A percentile compares a stretch with the other conserved stretches of the same genome.
Conservation (phyloP, 2,113 vertebrate species). For the Pluvianellus socialis region DNA sequence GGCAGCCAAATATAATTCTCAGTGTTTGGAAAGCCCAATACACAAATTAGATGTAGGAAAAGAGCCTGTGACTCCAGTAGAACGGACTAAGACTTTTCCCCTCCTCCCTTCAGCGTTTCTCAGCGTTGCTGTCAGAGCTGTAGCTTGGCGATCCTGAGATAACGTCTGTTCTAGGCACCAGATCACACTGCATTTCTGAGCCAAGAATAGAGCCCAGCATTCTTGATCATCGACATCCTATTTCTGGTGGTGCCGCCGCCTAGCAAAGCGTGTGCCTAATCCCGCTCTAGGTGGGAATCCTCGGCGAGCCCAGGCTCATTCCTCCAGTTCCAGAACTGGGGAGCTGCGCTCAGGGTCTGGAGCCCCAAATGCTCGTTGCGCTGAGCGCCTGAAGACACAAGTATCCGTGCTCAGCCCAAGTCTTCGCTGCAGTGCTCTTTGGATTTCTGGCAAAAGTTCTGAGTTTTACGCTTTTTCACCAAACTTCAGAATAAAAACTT, state of each 20-base stretch:
- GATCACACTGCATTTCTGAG: not conserved
- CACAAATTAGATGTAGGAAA: not conserved
- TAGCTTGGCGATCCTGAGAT: not conserved
- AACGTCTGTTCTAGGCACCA: not conserved
- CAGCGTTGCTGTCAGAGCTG: not conserved
- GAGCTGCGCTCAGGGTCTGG: not conserved
- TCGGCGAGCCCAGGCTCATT: not conserved
- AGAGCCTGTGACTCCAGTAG: not conserved
- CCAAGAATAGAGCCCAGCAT: slow-evolving; percentile 30
- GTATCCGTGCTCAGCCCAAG: fast-evolving
- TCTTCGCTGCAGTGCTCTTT: not conserved
- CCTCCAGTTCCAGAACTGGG: fast-evolving
- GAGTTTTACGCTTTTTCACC: not conserved
- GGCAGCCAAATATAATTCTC: not conserved
- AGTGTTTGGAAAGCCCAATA: not conserved
- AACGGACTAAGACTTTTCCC: not conserved
- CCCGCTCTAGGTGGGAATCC: not conserved
- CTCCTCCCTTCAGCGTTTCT: not conserved
- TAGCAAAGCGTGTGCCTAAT: not conserved
- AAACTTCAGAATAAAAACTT: not conserved
- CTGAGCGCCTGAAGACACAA: not conserved
- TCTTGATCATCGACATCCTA: not conserved
- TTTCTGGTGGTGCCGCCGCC: slow-evolving; percentile 11
- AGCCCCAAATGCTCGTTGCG: fast-evolving
- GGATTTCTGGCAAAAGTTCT: not conserved